Percentiles rank a stretch among this genome's conserved stretches.
Evolutionary conservation across 2,797 vertebrate genomes (phyloP).

Genomic region (Pangasius macronema): DNA sequence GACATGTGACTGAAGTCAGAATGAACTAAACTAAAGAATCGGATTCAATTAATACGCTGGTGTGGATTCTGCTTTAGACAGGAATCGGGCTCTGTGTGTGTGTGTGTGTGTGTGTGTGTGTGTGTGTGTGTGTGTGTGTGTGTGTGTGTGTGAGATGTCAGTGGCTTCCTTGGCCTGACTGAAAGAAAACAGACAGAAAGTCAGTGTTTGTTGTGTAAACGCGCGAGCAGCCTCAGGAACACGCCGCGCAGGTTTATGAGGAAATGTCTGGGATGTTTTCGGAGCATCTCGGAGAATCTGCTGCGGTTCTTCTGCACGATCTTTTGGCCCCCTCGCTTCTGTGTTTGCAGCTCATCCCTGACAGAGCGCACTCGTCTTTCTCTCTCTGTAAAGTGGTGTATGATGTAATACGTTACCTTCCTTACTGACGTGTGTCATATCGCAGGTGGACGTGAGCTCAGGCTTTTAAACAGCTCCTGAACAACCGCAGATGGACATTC

Average conservation of each 20-base stretch:
- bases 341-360: not conserved
- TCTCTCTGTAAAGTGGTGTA: too few species aligned
- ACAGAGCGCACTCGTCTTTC: not conserved
- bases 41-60: not conserved
- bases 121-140: not conserved
- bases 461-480: not conserved
- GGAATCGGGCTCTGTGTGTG: not conserved
- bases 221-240: not conserved
- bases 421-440: not conserved
- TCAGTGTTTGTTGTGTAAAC: not conserved
- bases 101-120: conserved; percentile 9
- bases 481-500: too few species aligned
- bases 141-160: not conserved
- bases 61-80: not conserved
- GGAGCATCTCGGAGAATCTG: not conserved
- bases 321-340: not conserved
- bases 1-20: not conserved
- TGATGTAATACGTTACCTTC: too few species aligned
- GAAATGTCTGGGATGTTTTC: not conserved
- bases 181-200: not conserved
- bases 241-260: not conserved
- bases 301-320: not conserved
- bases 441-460: not conserved
- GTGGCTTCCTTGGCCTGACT: not conserved
- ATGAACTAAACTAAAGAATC: not conserved